Evolutionary conservation across 2,797 vertebrate genomes (phyloP), one percentile per base, ranked within the genome.

Genomic region (Gephyroberyx darwinii): DNA sequence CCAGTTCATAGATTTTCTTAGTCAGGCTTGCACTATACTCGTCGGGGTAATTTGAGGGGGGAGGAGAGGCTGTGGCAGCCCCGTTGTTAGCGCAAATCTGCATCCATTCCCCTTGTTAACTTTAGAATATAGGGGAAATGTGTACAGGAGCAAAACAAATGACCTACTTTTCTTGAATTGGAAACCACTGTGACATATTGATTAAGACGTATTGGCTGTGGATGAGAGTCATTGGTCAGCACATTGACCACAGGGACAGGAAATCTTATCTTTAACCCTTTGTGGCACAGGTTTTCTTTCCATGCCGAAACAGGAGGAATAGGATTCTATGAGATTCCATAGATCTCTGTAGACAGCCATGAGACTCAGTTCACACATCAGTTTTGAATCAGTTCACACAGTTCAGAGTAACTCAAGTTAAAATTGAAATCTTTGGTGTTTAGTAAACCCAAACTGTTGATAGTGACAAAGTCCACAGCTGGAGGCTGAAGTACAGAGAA

Each of bases 161-260:
- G 71, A 83, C 76, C 70, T 61, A 67, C 48, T 71, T 80, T 73
- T 71, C 33, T 31, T 70, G 17, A 75, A 71, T 63, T 67, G 16
- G 64, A 13, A 89, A 78, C 57, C 74, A 10, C 64, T 71, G 19
- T 72, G 68, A 75, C 61, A 80, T 82, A 78, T 72, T 70, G 62
- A 78, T 31, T 33, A 69, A 77, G 68, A 78, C 62, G 52, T 73
- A 66, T 74, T 75, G 69, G 75, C 41, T 69, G 78, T 77, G 75
- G 64, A 31, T 77, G 65, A 62, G 74, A 84, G 78, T 75, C 61
- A 19, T 45, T 81, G 65, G 59, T 70, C 76, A 78, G 79, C 69
- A 57, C 56, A 63, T 19, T 71, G 48, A 74, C 88, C 77, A 60
- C 75, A 68, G 53, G 58, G 66, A 51, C 22, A 71, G 78, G 79